A percentile compares a stretch with the other conserved stretches of the same genome.
Evolutionary conservation across 2,888 invertebrate species (phyloP).

Genomic region (Amphipoea oculea): DNA sequence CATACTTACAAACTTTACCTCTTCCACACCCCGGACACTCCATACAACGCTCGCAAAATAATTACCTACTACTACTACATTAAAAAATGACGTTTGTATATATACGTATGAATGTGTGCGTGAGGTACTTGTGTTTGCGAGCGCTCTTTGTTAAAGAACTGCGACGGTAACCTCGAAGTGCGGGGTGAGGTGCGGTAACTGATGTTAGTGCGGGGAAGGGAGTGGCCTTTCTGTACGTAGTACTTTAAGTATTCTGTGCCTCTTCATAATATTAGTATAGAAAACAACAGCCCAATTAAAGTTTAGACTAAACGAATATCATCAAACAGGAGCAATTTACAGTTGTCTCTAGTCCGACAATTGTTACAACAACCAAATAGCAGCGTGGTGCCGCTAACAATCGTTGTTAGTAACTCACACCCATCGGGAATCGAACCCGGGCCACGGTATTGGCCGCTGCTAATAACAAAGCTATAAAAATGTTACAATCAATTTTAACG

Average conservation of each 20-base stretch:
- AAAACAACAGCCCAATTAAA: not conserved
- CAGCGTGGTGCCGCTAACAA: not conserved
- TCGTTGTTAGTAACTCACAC: conserved; percentile 2
- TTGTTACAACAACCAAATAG: not conserved
- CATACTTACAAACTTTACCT: not conserved
- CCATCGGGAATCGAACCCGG: conserved; percentile 12
- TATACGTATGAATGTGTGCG: too few relatives aligned
- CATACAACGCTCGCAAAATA: too few relatives aligned
- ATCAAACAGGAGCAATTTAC: not conserved
- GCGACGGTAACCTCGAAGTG: too few relatives aligned
- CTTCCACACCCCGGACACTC: too few relatives aligned
- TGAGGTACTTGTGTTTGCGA: too few relatives aligned
- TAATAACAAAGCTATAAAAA: conserved; percentile 31
- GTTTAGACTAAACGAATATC: not conserved
- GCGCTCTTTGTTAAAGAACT: too few relatives aligned
- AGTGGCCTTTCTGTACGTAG: too few relatives aligned
- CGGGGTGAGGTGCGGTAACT: too few relatives aligned
- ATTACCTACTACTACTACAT: too few relatives aligned
- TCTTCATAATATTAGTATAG: not conserved
- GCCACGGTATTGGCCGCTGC: not conserved
- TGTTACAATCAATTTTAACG: conserved; percentile 26
- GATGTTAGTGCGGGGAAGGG: too few relatives aligned
- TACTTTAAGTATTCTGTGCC: too few relatives aligned
- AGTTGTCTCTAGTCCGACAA: not conserved
- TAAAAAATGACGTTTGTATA: too few relatives aligned